phyloP scores from a whole-genome alignment of 2,113 vertebrate species.

The Xiphias gladius region DNA sequence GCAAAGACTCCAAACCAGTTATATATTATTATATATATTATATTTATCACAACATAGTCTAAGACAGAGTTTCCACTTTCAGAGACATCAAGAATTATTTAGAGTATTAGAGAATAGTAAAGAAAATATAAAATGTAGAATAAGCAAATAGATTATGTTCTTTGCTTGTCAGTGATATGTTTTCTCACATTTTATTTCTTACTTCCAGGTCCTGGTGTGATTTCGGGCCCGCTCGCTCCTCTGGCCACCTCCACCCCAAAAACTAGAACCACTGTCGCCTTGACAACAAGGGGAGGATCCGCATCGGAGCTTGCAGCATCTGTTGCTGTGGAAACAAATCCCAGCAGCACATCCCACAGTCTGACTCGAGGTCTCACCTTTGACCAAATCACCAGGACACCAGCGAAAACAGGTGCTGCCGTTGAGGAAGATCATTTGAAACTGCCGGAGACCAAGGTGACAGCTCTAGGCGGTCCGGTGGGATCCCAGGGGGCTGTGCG shows the following conservation, averaged over 20 bases:
- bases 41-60: too few relatives aligned
- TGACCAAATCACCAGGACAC: conserved; percentile 31
- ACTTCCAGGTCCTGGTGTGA: background rate
- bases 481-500: background rate
- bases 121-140: background rate
- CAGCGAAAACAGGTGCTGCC: background rate
- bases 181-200: conserved; percentile 6
- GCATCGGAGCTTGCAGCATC: background rate
- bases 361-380: conserved; percentile 40
- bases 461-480: background rate
- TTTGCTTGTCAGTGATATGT: background rate
- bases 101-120: too few relatives aligned
- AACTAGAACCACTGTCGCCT: conserved; percentile 38
- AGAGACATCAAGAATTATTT: too few relatives aligned
- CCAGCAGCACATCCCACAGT: background rate
- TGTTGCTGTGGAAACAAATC: background rate
- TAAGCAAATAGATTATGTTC: too few relatives aligned
- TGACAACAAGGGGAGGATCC: conserved; percentile 16
- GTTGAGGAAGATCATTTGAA: background rate
- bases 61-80: too few relatives aligned
- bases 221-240: conserved; percentile 28
- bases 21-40: too few relatives aligned
- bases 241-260: conserved; percentile 68
- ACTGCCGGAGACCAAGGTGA: background rate
- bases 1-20: too few relatives aligned